These are phyloP conservation scores for Sarcophaga subvicina DNA, from an alignment of 2,888 invertebrate species.

Conservation along the genomic window DNA sequence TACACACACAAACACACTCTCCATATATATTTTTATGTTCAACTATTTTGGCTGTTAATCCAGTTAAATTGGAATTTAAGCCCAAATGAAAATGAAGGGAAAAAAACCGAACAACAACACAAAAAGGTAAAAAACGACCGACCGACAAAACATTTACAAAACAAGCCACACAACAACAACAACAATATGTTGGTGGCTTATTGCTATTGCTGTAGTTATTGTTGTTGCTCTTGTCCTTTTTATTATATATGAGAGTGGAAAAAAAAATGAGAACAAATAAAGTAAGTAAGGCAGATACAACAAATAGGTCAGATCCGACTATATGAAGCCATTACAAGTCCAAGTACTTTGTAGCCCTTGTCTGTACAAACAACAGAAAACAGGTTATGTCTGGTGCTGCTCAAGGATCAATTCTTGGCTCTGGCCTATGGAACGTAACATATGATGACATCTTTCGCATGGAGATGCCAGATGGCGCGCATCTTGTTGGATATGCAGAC, in stretches of 20 bases:
- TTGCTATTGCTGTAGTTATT: not conserved
- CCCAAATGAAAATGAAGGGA: constrained; percentile 46
- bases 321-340: too few species aligned
- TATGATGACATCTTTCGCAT: too few species aligned
- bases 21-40: constrained; percentile 19
- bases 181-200: constrained; percentile 18
- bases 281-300: too few species aligned
- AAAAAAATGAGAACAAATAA: not conserved
- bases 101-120: constrained; percentile 18
- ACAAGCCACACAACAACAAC: constrained; percentile 54
- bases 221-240: constrained; percentile 16
- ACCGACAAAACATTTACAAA: constrained; percentile 46
- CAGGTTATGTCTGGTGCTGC: too few species aligned
- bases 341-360: too few species aligned
- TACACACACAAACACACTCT: too few species aligned
- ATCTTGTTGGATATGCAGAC: too few species aligned
- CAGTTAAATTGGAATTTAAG: constrained; percentile 66
- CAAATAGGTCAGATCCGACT: too few species aligned
- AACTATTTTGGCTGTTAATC: constrained; percentile 65
- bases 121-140: not conserved
- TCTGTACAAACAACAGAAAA: too few species aligned
- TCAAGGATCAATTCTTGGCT: too few species aligned
- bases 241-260: constrained; percentile 14
- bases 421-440: too few species aligned
- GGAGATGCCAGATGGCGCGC: too few species aligned